Evolutionary conservation across 2,113 vertebrate species (phyloP).

Genomic region (Prinia subflava): DNA sequence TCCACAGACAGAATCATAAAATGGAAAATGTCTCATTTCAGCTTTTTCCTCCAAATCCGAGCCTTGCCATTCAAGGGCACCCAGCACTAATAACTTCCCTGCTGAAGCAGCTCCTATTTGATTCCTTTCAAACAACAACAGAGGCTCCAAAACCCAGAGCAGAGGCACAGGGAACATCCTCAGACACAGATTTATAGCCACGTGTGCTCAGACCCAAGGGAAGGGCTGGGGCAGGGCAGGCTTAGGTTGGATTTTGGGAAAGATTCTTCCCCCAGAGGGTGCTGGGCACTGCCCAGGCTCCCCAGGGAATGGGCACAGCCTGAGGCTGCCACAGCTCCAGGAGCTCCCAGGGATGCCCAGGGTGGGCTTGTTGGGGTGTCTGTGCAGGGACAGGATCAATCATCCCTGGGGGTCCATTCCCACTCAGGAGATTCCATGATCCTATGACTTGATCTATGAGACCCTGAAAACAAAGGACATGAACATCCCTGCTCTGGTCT

Average conservation of each 20-base stretch:
- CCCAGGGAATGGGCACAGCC: not conserved
- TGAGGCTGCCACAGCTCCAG: not conserved
- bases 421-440: not conserved
- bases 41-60: not conserved
- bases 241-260: rapidly evolving
- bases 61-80: not conserved
- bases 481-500: not conserved
- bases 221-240: rapidly evolving
- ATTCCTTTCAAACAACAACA: not conserved
- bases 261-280: not conserved
- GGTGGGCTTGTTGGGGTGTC: not conserved
- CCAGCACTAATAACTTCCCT: conserved; percentile 8
- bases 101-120: conserved; percentile 1
- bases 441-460: not conserved
- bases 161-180: not conserved
- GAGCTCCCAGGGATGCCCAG: not conserved
- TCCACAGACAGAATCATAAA: not conserved
- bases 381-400: rapidly evolving
- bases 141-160: not conserved
- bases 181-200: not conserved
- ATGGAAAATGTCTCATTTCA: conserved; percentile 39
- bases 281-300: not conserved
- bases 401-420: not conserved
- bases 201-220: rapidly evolving
- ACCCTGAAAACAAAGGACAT: not conserved